Percentiles rank a stretch among this genome's conserved stretches.
These are phyloP conservation scores for Smithornis capensis DNA, from an alignment of 2,113 vertebrate genomes.

Conservation along the genomic window DNA sequence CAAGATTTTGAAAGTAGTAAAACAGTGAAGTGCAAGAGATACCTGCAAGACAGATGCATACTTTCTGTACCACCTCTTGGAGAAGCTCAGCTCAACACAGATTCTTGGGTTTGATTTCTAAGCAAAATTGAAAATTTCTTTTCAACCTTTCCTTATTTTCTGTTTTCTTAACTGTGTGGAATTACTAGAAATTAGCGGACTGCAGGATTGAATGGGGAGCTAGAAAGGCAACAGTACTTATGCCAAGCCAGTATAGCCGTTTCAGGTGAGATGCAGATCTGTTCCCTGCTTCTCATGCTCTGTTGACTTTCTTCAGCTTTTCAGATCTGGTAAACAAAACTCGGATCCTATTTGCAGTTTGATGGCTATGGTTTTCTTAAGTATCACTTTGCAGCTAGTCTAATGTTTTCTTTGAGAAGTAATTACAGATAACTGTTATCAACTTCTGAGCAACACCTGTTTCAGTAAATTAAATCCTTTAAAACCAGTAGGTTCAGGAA, in stretches of 20 bases:
- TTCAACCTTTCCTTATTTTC: background rate
- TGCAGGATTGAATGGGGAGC: background rate
- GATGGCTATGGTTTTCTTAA: background rate
- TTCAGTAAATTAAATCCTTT: background rate
- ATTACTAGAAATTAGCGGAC: background rate
- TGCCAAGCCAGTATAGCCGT: background rate
- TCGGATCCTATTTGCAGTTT: background rate
- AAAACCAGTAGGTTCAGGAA: background rate
- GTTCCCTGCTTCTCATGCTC: background rate
- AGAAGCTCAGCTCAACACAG: background rate
- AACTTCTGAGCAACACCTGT: background rate
- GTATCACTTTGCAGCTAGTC: background rate
- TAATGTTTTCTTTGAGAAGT: constrained; percentile 1
- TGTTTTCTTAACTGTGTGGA: background rate
- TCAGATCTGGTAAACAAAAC: background rate
- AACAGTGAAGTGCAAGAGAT: background rate
- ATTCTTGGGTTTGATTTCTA: background rate
- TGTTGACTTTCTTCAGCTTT: background rate
- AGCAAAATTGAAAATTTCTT: background rate
- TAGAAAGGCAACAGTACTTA: background rate
- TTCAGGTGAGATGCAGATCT: background rate
- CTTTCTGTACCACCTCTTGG: background rate
- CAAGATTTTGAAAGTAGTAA: background rate
- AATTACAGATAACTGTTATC: background rate
- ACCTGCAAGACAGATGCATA: background rate